Evolutionary conservation across 2,888 invertebrate genomes (phyloP).

Genomic region (Punctoribates punctum): DNA sequence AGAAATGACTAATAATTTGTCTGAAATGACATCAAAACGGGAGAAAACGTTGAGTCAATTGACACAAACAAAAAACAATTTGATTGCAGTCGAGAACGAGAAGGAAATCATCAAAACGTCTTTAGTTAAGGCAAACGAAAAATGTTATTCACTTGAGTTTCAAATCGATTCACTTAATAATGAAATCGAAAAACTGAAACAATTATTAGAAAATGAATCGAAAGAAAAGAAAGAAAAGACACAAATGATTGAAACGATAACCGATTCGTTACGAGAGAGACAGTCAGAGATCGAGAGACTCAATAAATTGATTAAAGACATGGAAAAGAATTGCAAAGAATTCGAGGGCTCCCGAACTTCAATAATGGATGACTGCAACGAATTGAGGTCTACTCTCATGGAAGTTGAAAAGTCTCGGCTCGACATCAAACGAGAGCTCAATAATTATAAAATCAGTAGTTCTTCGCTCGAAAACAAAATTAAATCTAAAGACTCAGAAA

Average conservation of each 20-base stretch:
- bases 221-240: constrained; percentile 31
- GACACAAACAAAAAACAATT: not conserved
- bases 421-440: constrained; percentile 33
- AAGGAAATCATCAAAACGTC: constrained; percentile 13
- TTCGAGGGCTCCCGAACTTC: constrained; percentile 8
- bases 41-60: constrained; percentile 16
- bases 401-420: constrained; percentile 33
- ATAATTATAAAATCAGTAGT: constrained; percentile 25
- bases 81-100: constrained; percentile 8
- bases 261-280: constrained; percentile 23
- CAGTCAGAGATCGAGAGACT: constrained; percentile 35
- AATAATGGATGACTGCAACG: constrained; percentile 31
- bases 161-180: not conserved
- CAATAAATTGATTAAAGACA: constrained; percentile 4
- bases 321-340: constrained; percentile 14
- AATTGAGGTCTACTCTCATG: constrained; percentile 29
- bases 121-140: constrained; percentile 25
- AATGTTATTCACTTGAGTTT: constrained; percentile 21
- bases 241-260: constrained; percentile 11
- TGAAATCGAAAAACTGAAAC: constrained; percentile 33
- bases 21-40: constrained; percentile 5
- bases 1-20: not conserved
- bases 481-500: constrained; percentile 28
- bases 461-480: constrained; percentile 35
- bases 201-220: constrained; percentile 21